Evolutionary conservation across 2,113 vertebrate species (phyloP), one percentile per base, ranked within the genome.

Genomic region (Cisticola juncidis): DNA sequence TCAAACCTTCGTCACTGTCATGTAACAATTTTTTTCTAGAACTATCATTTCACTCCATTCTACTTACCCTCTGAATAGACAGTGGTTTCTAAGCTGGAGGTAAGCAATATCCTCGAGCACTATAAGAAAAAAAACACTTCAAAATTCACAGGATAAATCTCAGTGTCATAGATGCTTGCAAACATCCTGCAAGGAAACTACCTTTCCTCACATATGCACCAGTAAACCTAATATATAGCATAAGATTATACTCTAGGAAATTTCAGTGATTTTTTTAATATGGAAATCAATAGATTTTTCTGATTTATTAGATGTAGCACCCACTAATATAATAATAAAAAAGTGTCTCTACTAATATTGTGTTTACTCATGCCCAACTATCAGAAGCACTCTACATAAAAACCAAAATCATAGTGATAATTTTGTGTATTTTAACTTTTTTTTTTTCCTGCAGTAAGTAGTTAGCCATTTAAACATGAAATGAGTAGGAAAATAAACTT

Each of bases 331-430:
- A 58, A 25, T 29, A 57, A 50, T 72, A 65, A 72, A 35, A 0
- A 81, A 38, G 1, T 57, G 29, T 93, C 20, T 69, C 4, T 69
- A 48, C 14, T 87, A 61, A 57, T 69, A 5, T 4, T 64, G 11
- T 53, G 47, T 29, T 78, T 42, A 5, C 0, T 78, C 9, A 56
- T 44, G 28, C 5, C 9, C 13, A 42, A 0, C 4, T 56, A 17
- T 53, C 4, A 61, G 58, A 92, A 73, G 0, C 1, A 44, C 10
- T 60, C 9, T 51, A 11, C 6, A 35, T 26, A 48, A 72, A 72
- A 20, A 8, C 4, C 57, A 61, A 7, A 65, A 50, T 77, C 28
- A 31, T 18, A 29, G 10, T 19, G 31, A 9, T 40, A 16, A 48
- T 82, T 86, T 76, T 69, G 4, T 23, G 21, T n/a, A 17, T 62